These are phyloP conservation scores for Engystomops pustulosus DNA, from an alignment of 2,113 vertebrate genomes.

Conservation along the genomic window DNA sequence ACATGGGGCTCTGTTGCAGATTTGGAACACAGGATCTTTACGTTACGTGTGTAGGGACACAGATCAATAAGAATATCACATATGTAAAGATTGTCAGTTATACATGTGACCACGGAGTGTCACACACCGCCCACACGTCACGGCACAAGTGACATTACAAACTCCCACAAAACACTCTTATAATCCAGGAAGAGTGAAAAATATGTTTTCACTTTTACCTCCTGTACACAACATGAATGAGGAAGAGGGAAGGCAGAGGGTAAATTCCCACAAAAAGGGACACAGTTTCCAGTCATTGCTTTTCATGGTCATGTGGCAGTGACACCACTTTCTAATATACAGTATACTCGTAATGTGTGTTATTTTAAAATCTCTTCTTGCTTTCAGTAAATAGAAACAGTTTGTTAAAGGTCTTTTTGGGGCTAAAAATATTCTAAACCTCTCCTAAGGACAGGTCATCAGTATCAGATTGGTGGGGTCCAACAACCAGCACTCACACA, in stretches of 20 bases:
- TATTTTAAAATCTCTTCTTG: not conserved
- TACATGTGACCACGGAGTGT: not conserved
- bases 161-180: not conserved
- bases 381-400: no score
- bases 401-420: no score
- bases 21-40: no score
- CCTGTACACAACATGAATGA: not conserved
- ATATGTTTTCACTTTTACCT: conserved; percentile 4
- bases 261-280: not conserved
- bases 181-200: not conserved
- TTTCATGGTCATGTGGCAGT: not conserved
- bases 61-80: no score
- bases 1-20: no score
- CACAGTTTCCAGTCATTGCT: not conserved
- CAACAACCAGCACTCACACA: no score
- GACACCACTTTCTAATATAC: not conserved
- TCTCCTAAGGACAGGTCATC: no score
- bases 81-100: no score
- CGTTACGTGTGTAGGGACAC: no score
- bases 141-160: not conserved
- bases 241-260: not conserved
- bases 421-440: no score
- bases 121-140: not conserved
- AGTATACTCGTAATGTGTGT: no score
- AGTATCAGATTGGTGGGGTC: no score